Conservation (phyloP, 2,888 invertebrate species). For the Luffia ferchaultella region DNA sequence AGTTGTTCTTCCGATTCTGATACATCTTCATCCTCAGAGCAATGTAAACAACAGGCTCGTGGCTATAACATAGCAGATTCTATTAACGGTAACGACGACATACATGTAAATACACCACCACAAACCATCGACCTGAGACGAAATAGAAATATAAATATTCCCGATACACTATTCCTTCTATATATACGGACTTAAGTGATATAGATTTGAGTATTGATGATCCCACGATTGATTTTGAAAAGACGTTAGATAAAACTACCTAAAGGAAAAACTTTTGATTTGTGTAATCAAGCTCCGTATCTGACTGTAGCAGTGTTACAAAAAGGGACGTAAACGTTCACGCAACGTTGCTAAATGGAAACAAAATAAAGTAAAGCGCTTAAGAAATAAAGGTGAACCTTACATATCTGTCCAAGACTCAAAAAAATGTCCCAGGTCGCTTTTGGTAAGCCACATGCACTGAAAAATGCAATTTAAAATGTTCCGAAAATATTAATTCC, state of each 20-base stretch:
- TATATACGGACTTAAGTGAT: constrained; percentile 3
- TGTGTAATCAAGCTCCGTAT: not conserved
- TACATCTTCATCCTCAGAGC: not conserved
- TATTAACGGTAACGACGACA: no score
- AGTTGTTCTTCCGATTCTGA: not conserved
- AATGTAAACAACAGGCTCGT: not conserved
- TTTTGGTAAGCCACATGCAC: not conserved
- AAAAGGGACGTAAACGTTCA: not conserved
- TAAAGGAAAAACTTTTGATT: not conserved
- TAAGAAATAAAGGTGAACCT: constrained; percentile 1
- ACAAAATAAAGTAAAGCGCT: constrained; percentile 1
- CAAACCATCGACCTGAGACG: not conserved
- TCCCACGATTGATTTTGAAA: not conserved
- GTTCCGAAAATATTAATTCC: not conserved
- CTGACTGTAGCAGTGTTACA: not conserved
- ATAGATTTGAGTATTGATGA: constrained; percentile 3
- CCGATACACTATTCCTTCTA: constrained; percentile 3
- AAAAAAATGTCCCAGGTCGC: constrained; percentile 1
- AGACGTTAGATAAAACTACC: not conserved
- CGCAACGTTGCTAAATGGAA: not conserved
- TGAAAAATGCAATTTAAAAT: not conserved
- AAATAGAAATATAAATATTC: not conserved
- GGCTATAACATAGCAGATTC: not conserved
- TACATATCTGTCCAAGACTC: constrained; percentile 1
- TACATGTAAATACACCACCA: no score